Percentiles rank a stretch among this genome's conserved stretches.
These are phyloP conservation scores for Antheraea assamensis DNA, from an alignment of 2,888 invertebrate genomes.

Conservation along the genomic window DNA sequence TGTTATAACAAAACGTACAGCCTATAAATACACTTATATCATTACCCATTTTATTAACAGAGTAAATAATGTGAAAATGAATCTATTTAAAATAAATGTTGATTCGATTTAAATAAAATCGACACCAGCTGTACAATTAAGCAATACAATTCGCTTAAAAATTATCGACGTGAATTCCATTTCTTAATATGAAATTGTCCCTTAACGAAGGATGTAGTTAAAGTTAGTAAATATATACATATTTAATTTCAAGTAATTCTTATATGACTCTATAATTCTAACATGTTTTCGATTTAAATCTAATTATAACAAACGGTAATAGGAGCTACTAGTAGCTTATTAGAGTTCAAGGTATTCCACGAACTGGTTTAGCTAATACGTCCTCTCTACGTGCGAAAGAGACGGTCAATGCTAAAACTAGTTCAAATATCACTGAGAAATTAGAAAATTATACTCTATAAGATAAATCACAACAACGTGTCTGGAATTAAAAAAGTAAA, in stretches of 20 bases:
- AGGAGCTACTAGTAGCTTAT: not conserved
- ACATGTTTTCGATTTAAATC: not conserved
- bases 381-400: not conserved
- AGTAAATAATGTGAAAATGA: too few relatives aligned
- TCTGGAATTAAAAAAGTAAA: not conserved
- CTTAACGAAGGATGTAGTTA: not conserved
- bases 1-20: too few relatives aligned
- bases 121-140: too few relatives aligned
- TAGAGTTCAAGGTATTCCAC: slow-evolving; percentile 4
- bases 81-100: too few relatives aligned
- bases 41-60: too few relatives aligned
- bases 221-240: not conserved
- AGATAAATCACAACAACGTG: not conserved
- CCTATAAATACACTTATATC: too few relatives aligned
- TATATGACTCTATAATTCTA: not conserved
- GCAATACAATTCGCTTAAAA: too few relatives aligned
- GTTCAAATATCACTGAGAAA: not conserved
- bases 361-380: not conserved
- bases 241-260: not conserved
- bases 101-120: too few relatives aligned
- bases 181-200: not conserved
- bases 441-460: not conserved
- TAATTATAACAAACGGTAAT: slow-evolving; percentile 3
- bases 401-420: not conserved
- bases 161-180: not conserved